phyloP scores from a whole-genome alignment of 2,888 invertebrate genomes.

The Hofmannophila pseudospretella region DNA sequence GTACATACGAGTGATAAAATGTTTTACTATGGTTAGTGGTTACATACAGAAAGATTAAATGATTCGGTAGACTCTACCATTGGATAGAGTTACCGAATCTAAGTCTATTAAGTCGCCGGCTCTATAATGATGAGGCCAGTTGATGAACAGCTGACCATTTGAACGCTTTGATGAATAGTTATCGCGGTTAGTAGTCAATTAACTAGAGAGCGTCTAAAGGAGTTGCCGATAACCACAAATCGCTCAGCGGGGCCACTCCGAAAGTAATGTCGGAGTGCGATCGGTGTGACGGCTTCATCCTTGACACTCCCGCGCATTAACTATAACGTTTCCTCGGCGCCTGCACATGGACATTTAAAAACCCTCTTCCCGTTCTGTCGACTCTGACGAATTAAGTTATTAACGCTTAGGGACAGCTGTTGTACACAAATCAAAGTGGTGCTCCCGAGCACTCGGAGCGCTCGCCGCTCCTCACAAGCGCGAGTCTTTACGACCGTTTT shows the following conservation, averaged over 20 bases:
- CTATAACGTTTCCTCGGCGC: conserved; percentile 53
- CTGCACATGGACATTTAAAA: conserved; percentile 60
- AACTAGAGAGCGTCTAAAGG: conserved; percentile 39
- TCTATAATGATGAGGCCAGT: conserved; percentile 10
- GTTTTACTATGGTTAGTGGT: too few relatives aligned
- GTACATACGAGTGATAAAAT: too few relatives aligned
- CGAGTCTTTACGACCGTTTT: conserved; percentile 66
- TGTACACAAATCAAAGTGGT: conserved; percentile 73
- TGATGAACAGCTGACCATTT: conserved; percentile 23
- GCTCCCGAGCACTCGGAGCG: conserved; percentile 51
- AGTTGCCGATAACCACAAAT: conserved; percentile 59
- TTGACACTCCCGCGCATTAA: conserved; percentile 48
- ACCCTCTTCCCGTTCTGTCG: conserved; percentile 62
- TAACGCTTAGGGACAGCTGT: conserved; percentile 71
- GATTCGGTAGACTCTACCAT: neutral
- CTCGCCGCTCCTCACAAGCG: conserved; percentile 51
- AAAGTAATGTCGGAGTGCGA: conserved; percentile 20
- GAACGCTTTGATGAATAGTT: conserved; percentile 39
- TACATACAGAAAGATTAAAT: too few relatives aligned
- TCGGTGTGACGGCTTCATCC: conserved; percentile 40
- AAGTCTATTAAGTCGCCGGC: conserved; percentile 2
- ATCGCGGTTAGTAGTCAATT: conserved; percentile 53
- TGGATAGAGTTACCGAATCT: neutral
- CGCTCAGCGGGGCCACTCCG: conserved; percentile 45
- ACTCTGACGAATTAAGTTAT: conserved; percentile 77